A percentile compares a stretch with the other conserved stretches of the same genome.
Conservation (phyloP, 2,888 invertebrate genomes). For the Coronaproctus castanopsis region DNA sequence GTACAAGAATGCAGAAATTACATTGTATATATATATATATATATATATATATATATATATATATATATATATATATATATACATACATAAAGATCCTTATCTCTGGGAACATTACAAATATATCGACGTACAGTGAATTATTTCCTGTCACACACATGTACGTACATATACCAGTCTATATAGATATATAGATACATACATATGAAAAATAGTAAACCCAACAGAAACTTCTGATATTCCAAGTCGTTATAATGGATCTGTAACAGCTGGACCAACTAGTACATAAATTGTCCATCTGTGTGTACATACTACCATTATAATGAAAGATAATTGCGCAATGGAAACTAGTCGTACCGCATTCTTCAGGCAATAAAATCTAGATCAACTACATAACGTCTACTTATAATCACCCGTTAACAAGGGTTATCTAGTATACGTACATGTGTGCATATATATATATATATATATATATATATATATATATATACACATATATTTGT, state of each 20-base stretch:
- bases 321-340: neutral
- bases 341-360: neutral
- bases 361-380: neutral
- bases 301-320: neutral
- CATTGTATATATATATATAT: too few relatives aligned
- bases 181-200: neutral
- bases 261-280: neutral
- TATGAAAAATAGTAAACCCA: too few relatives aligned
- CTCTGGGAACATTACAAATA: neutral
- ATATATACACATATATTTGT: too few relatives aligned
- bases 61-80: neutral
- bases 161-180: neutral
- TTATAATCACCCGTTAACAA: too few relatives aligned
- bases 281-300: neutral
- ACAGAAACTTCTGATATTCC: too few relatives aligned
- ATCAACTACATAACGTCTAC: too few relatives aligned
- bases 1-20: too few relatives aligned
- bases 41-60: neutral
- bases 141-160: neutral
- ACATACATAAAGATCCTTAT: neutral
- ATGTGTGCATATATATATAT: too few relatives aligned
- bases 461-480: too few relatives aligned
- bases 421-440: too few relatives aligned
- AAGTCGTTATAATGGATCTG: too few relatives aligned
- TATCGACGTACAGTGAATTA: too few relatives aligned